Evolutionary conservation across 1,140 invertebrate genomes (phyloP).

Genomic region (Ceratina australensis): DNA sequence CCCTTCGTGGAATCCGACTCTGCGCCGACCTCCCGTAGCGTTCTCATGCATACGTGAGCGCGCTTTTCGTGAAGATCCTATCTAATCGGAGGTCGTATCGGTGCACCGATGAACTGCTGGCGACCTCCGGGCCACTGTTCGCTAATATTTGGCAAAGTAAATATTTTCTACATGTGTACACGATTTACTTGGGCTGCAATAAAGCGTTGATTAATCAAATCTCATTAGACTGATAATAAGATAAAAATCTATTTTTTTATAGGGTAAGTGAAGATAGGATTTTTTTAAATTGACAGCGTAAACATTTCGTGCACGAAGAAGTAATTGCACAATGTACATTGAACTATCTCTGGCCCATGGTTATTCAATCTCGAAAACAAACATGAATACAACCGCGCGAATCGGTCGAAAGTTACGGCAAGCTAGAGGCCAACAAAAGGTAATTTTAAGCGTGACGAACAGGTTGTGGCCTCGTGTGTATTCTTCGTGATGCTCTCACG

Average conservation of each 20-base stretch:
- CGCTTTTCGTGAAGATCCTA: constrained; percentile 22
- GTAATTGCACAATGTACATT: background rate
- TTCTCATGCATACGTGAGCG: constrained; percentile 28
- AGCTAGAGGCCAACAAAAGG: constrained; percentile 13
- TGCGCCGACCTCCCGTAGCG: constrained; percentile 45
- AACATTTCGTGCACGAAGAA: background rate
- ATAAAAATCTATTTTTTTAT: no score
- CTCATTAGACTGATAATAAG: no score
- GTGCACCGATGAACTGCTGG: constrained; percentile 21
- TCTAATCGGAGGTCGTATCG: constrained; percentile 46
- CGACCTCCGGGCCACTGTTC: constrained; percentile 6
- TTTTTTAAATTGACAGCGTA: no score
- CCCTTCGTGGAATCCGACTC: constrained; percentile 48
- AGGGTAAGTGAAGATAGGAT: no score
- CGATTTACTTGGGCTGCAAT: background rate
- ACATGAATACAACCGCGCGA: background rate
- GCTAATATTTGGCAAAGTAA: no score
- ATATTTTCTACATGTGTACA: constrained; percentile 23
- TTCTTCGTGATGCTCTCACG: background rate
- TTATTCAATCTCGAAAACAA: background rate
- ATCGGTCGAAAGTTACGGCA: constrained; percentile 13
- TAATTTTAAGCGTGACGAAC: constrained; percentile 43
- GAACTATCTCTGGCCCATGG: background rate
- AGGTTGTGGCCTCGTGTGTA: constrained; percentile 12
- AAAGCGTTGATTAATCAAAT: no score